Percentiles rank a stretch among this genome's conserved stretches.
phyloP scores from a whole-genome alignment of 2,888 invertebrate species.

The Hemistola chrysoprasaria region DNA sequence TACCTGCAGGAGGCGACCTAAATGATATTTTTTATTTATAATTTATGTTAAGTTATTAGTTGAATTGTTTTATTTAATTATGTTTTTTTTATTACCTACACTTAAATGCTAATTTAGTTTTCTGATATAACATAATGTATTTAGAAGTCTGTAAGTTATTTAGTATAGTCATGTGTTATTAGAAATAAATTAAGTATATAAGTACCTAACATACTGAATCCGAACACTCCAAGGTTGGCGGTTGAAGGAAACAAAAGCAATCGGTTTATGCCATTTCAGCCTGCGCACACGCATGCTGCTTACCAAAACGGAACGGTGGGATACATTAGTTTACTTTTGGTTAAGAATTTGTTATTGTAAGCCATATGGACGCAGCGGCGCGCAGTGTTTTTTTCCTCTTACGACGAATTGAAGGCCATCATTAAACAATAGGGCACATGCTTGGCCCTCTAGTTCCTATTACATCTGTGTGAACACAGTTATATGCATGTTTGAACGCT shows the following conservation, averaged over 20 bases:
- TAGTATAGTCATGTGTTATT: too few species aligned
- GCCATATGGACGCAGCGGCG: conserved; percentile 73
- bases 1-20: too few species aligned
- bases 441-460: conserved; percentile 21
- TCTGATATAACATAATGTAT: too few species aligned
- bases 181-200: too few species aligned
- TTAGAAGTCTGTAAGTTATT: too few species aligned
- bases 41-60: too few species aligned
- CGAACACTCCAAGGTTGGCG: conserved; percentile 28
- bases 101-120: too few species aligned
- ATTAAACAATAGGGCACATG: conserved; percentile 76
- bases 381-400: conserved; percentile 60
- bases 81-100: too few species aligned
- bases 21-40: too few species aligned
- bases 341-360: conserved; percentile 78
- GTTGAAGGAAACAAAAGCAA: conserved; percentile 38
- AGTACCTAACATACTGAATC: conserved; percentile 29
- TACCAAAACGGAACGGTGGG: conserved; percentile 54
- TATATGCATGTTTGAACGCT: too few species aligned
- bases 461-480: background rate
- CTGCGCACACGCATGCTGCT: conserved; percentile 4
- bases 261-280: conserved; percentile 54
- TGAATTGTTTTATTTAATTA: too few species aligned
- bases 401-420: conserved; percentile 65
- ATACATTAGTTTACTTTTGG: conserved; percentile 75